These are phyloP conservation scores for Lasioglossum calceatum DNA, from an alignment of 2,888 invertebrate genomes.

Conservation along the genomic window DNA sequence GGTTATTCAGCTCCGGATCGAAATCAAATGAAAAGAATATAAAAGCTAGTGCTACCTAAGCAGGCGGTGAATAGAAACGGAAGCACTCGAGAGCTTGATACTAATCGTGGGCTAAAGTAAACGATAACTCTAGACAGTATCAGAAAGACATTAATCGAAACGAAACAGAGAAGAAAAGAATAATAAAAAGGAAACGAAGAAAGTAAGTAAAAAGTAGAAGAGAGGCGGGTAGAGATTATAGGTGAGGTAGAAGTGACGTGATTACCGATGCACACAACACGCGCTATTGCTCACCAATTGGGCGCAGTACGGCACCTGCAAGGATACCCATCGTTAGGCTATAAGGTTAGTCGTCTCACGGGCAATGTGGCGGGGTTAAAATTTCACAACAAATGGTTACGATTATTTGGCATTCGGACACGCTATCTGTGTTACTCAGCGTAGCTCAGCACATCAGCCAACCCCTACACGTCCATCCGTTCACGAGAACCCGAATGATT, in stretches of 20 bases:
- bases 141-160: conserved; percentile 63
- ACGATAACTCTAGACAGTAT: conserved; percentile 55
- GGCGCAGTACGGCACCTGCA: conserved; percentile 96
- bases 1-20: too few relatives aligned
- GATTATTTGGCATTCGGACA: conserved; percentile 27
- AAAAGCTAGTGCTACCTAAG: conserved; percentile 36
- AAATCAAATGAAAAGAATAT: conserved; percentile 22
- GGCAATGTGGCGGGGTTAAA: conserved; percentile 63
- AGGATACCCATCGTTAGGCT: conserved; percentile 84
- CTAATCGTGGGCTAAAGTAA: conserved; percentile 50
- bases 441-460: conserved; percentile 34
- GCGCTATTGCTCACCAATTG: conserved; percentile 97
- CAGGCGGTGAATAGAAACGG: conserved; percentile 52
- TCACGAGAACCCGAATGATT: conserved; percentile 13
- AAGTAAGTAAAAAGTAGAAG: conserved; percentile 38
- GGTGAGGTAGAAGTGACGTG: conserved; percentile 91
- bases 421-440: conserved; percentile 15
- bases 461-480: conserved; percentile 57
- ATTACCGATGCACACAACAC: conserved; percentile 98
- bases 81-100: conserved; percentile 66
- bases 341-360: conserved; percentile 80
- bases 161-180: conserved; percentile 20
- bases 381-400: conserved; percentile 63
- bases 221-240: conserved; percentile 79
- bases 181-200: background rate